A percentile compares a stretch with the other conserved stretches of the same genome.
These are phyloP conservation scores for Leptarthrus brevirostris DNA, from an alignment of 2,888 invertebrate genomes.

Conservation along the genomic window DNA sequence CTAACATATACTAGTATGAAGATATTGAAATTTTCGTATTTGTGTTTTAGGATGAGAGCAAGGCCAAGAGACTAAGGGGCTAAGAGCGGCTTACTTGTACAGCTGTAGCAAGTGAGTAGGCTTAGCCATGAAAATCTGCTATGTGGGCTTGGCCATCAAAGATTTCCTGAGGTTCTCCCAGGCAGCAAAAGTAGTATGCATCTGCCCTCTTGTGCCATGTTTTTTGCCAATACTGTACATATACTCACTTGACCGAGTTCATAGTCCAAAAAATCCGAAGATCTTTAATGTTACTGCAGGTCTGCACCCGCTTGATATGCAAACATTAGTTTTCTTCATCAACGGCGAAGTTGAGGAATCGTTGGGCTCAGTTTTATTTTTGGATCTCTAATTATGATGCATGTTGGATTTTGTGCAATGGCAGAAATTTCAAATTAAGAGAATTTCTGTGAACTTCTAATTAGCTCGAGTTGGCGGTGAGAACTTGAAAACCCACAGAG, in stretches of 20 bases:
- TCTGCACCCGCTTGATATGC: constrained; percentile 2
- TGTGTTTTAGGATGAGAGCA: background rate
- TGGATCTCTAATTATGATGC: constrained; percentile 34
- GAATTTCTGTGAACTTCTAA: constrained; percentile 28
- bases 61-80: constrained; percentile 4
- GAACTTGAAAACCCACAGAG: background rate
- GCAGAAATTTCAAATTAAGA: constrained; percentile 24
- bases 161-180: background rate
- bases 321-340: background rate
- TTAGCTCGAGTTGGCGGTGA: background rate
- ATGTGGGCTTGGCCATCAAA: constrained; percentile 17
- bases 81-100: background rate
- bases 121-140: background rate
- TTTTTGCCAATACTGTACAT: background rate
- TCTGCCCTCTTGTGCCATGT: background rate
- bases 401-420: background rate
- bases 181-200: constrained; percentile 11
- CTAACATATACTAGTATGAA: background rate
- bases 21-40: background rate
- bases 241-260: background rate
- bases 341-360: background rate
- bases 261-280: background rate
- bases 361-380: constrained; percentile 17
- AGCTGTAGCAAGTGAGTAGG: constrained; percentile 7
- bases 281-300: background rate